Evolutionary conservation across 2,797 vertebrate species (phyloP).

Genomic region (Gobio occitaniae): DNA sequence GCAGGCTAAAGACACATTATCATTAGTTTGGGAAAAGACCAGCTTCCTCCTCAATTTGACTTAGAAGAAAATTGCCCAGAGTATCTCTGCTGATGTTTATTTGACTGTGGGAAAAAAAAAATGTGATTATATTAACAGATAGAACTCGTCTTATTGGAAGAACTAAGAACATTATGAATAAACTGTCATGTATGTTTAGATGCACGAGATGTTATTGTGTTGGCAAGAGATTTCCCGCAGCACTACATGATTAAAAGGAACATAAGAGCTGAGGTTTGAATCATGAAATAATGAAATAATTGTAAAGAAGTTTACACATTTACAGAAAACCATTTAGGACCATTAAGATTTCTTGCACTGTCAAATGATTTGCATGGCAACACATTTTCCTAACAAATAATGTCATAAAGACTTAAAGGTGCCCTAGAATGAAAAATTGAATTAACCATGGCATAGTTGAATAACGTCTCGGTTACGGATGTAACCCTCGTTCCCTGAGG

Average conservation of each 20-base stretch:
- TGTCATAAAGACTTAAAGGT: too few relatives aligned
- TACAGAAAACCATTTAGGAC: neutral
- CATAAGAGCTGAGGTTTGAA: neutral
- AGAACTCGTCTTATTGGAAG: neutral
- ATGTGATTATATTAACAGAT: neutral
- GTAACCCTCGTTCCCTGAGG: too few relatives aligned
- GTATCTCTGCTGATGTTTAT: slow-evolving; percentile 5
- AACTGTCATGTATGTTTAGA: neutral
- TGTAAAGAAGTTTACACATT: too few relatives aligned
- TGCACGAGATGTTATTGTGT: neutral
- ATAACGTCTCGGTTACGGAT: too few relatives aligned
- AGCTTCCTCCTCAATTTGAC: slow-evolving; percentile 21
- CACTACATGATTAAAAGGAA: neutral
- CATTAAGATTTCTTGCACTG: neutral
- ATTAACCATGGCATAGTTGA: too few relatives aligned
- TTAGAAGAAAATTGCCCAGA: neutral
- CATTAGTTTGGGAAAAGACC: slow-evolving; percentile 49
- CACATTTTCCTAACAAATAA: neutral
- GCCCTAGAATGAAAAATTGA: too few relatives aligned
- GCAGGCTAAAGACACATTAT: slow-evolving; percentile 47
- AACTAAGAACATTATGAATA: neutral
- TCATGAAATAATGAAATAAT: neutral
- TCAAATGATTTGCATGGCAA: neutral
- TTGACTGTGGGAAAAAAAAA: neutral
- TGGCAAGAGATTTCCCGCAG: neutral